Percentiles rank a stretch among this genome's conserved stretches.
Evolutionary conservation across 2,888 invertebrate genomes (phyloP).

Genomic region (Sycophila texana): DNA sequence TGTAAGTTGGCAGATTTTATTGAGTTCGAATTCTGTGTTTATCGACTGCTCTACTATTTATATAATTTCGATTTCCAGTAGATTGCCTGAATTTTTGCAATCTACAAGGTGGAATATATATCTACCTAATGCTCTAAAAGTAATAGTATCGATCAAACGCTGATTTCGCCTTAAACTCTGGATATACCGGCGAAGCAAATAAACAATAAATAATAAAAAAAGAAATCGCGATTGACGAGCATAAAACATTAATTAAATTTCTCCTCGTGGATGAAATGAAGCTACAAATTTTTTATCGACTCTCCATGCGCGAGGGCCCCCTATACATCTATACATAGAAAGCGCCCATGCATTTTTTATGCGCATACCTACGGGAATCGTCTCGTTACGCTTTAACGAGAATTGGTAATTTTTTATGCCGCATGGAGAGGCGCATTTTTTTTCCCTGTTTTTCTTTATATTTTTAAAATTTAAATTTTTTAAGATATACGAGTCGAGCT

Average conservation of each 20-base stretch:
- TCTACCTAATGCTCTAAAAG: no score
- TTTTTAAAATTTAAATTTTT: no score
- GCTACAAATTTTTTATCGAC: conserved; percentile 15
- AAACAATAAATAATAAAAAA: conserved; percentile 16
- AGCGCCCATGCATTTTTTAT: conserved; percentile 3
- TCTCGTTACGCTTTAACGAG: conserved; percentile 13
- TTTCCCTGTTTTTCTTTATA: no score
- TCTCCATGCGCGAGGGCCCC: not conserved
- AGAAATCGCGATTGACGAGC: conserved; percentile 1
- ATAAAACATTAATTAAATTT: conserved; percentile 35
- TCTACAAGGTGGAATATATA: no score
- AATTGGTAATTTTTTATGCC: not conserved
- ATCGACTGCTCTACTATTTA: no score
- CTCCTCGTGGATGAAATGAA: conserved; percentile 8
- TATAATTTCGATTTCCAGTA: no score
- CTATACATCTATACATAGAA: not conserved
- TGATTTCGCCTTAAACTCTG: not conserved
- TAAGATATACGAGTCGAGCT: not conserved
- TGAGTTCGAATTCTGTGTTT: no score
- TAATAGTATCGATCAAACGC: not conserved
- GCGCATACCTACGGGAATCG: not conserved
- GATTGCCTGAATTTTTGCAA: no score
- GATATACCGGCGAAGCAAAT: not conserved
- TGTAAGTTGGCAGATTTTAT: no score
- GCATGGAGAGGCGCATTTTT: no score